These are phyloP conservation scores for Alexandromys fortis DNA, from an alignment of 2,113 vertebrate species.

Conservation along the genomic window DNA sequence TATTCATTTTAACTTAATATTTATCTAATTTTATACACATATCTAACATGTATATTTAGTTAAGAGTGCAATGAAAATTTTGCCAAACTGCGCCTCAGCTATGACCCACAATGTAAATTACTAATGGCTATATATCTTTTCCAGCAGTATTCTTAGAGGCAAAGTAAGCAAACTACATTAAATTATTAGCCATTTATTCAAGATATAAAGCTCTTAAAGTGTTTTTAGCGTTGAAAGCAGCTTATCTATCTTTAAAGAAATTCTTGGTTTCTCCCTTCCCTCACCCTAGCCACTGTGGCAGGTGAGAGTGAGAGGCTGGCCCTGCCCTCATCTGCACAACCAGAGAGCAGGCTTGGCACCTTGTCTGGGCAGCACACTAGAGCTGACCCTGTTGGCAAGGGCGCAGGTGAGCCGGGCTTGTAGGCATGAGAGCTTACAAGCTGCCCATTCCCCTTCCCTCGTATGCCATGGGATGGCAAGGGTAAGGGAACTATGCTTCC, in stretches of 20 bases:
- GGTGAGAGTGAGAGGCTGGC: too few species aligned
- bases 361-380: too few species aligned
- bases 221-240: slow-evolving; percentile 55
- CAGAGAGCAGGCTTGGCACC: too few species aligned
- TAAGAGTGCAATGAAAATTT: slow-evolving; percentile 25
- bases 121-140: slow-evolving; percentile 39
- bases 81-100: not conserved
- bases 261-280: too few species aligned
- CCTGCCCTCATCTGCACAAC: too few species aligned
- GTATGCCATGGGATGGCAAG: too few species aligned
- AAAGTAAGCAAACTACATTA: not conserved
- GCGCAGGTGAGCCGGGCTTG: too few species aligned
- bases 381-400: too few species aligned
- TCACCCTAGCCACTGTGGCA: too few species aligned
- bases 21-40: slow-evolving; percentile 8
- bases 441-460: too few species aligned
- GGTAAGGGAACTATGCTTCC: too few species aligned
- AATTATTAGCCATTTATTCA: not conserved
- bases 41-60: slow-evolving; percentile 1
- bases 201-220: not conserved
- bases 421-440: too few species aligned
- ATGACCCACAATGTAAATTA: not conserved
- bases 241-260: not conserved
- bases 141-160: not conserved
- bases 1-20: slow-evolving; percentile 11